Evolutionary conservation across 2,888 invertebrate genomes (phyloP).

Genomic region (Drosophila yooni): DNA sequence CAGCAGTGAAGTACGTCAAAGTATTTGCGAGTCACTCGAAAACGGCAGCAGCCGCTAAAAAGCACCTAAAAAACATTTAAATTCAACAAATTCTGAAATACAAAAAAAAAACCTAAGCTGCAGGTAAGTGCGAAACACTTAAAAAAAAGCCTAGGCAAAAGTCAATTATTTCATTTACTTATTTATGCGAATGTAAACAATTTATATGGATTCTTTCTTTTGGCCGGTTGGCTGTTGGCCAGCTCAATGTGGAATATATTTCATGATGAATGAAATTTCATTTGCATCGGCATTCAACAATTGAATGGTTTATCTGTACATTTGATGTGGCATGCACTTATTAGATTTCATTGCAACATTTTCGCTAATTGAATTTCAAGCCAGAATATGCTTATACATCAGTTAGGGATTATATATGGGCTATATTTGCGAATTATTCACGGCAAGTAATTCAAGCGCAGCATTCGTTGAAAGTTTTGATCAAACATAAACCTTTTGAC

Average conservation of each 20-base stretch:
- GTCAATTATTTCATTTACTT: background rate
- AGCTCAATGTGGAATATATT: background rate
- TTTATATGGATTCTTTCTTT: background rate
- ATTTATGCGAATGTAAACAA: background rate
- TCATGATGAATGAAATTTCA: background rate
- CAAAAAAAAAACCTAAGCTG: background rate
- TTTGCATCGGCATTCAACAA: slow-evolving; percentile 2
- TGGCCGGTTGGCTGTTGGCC: background rate
- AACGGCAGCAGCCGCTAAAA: background rate
- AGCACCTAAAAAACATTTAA: slow-evolving; percentile 7
- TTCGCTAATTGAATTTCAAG: background rate
- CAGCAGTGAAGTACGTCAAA: slow-evolving; percentile 28
- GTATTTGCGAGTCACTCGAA: slow-evolving; percentile 17
- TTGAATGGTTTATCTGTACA: background rate
- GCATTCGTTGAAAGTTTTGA: background rate
- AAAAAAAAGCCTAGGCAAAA: background rate
- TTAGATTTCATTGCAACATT: background rate
- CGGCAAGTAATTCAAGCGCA: background rate
- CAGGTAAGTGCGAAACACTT: slow-evolving; percentile 30
- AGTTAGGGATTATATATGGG: background rate
- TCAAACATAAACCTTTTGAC: background rate
- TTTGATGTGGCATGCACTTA: background rate
- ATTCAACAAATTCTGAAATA: slow-evolving; percentile 15
- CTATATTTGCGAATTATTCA: background rate
- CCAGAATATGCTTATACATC: background rate